Base-by-base conservation (phyloP, 2,888 invertebrate genomes). In the Mythimna albipuncta region DNA sequence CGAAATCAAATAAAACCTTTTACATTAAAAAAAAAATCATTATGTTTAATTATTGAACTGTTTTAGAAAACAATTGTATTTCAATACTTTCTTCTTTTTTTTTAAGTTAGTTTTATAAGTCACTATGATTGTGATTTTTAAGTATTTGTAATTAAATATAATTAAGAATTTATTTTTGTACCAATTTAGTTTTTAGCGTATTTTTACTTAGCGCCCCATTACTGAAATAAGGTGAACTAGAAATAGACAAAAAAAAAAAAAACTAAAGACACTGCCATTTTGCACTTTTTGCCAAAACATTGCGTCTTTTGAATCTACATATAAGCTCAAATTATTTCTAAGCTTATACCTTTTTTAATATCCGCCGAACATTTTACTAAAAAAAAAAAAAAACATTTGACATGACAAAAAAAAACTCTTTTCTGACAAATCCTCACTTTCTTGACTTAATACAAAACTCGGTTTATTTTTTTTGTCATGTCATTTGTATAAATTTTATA, bases 61-160 rank as follows among this genome's bases (percentile, higher is more conserved):
- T 7, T 38, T 16, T 55, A 26, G 3, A 11, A 9, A 50, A 83
- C 75, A 81, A 77, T 81, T 67, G 72, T 44, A 13, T 44, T 44
- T 13, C 13, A 13, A 5, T 44, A 13, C 5, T 13, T 44, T 44
- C 41, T 44, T 44, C 13, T 44, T 44, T 44, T 13, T 13, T 70
- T 82, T 77, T 78, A 87, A 81, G 84, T 88, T 89, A 89, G 88
- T 85, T 75, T 64, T 76, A 79, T 94, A 94, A 93, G 93, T 93
- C 94, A 93, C 94, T 92, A 83, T 83, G 85, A 93, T 91, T 95
- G 95, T 95, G 95, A 95, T 95, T 94, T 92, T 89, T 92, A 89
- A 90, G 90, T 91, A 92, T 91, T 90, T 89, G 85, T 89, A 88
- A 87, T 87, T 88, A 85, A 83, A 84, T 57, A 76, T 85, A 82